Evolutionary conservation across 2,113 vertebrate species (phyloP).

Genomic region (Columba livia): DNA sequence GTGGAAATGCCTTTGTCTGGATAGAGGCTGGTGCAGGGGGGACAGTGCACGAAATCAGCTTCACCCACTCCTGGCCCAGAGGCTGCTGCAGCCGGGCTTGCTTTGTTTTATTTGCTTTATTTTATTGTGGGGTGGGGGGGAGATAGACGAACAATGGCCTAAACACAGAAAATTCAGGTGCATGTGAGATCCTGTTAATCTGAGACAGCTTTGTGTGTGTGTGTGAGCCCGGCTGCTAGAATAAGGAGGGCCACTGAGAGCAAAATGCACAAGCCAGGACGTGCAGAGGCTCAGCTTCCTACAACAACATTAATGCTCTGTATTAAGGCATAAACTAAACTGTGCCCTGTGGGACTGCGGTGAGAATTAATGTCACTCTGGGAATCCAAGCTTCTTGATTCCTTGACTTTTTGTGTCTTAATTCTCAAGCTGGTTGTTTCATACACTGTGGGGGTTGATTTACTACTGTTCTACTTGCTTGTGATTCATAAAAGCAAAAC

Average conservation of each 20-base stretch:
- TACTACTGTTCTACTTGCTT: slow-evolving; percentile 2
- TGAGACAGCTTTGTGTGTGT: neutral
- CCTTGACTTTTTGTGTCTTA: slow-evolving; percentile 53
- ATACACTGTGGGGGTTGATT: neutral
- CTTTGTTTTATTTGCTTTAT: neutral
- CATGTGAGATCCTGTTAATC: neutral
- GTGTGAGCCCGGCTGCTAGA: neutral
- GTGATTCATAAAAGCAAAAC: slow-evolving; percentile 3
- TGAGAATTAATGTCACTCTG: slow-evolving; percentile 57
- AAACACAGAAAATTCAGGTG: neutral
- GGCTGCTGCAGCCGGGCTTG: neutral
- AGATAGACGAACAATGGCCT: neutral
- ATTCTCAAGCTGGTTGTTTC: slow-evolving; percentile 43
- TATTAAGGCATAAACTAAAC: slow-evolving; percentile 61
- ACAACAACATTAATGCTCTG: slow-evolving; percentile 40
- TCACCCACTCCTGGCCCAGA: no score
- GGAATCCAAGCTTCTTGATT: slow-evolving; percentile 57
- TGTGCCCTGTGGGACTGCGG: slow-evolving; percentile 26
- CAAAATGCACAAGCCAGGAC: slow-evolving; percentile 4
- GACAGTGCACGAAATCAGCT: neutral
- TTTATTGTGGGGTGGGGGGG: neutral
- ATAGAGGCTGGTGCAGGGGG: neutral
- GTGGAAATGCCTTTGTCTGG: neutral
- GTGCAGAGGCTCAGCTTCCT: slow-evolving; percentile 43
- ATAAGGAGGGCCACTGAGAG: neutral